A percentile compares a stretch with the other conserved stretches of the same genome.
Evolutionary conservation across 1,140 invertebrate genomes (phyloP).

Genomic region (Conus betulinus): DNA sequence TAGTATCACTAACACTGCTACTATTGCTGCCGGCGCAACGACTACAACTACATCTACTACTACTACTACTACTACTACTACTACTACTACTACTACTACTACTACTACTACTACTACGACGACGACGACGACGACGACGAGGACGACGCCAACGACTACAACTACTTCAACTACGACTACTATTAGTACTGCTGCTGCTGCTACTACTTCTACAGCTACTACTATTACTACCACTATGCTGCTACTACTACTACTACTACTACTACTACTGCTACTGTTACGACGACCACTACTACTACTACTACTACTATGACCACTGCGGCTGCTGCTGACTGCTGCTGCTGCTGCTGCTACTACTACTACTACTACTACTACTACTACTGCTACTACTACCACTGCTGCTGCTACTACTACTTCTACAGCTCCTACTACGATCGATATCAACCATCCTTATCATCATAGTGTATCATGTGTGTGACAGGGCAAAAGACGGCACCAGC

Average conservation of each 20-base stretch:
- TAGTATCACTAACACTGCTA: too few species aligned
- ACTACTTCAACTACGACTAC: too few species aligned
- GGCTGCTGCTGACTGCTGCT: too few species aligned
- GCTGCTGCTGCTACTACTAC: slow-evolving; percentile 26
- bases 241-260: not conserved
- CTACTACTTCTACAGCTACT: not conserved
- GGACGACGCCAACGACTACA: too few species aligned
- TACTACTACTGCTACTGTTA: not conserved
- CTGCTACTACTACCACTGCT: slow-evolving; percentile 18
- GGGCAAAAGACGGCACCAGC: too few species aligned
- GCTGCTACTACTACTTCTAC: slow-evolving; percentile 24
- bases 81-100: too few species aligned
- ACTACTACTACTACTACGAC: not conserved
- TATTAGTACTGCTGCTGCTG: not conserved
- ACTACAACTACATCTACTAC: too few species aligned
- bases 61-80: not conserved
- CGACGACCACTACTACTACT: not conserved
- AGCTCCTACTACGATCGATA: not conserved
- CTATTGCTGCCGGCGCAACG: too few species aligned
- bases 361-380: slow-evolving; percentile 16
- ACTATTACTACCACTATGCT: not conserved
- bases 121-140: too few species aligned
- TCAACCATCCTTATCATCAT: too few species aligned
- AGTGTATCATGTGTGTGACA: too few species aligned
- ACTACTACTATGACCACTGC: slow-evolving; percentile 6